phyloP scores from a whole-genome alignment of 2,797 vertebrate genomes.

The Ctenopoma kingsleyae region DNA sequence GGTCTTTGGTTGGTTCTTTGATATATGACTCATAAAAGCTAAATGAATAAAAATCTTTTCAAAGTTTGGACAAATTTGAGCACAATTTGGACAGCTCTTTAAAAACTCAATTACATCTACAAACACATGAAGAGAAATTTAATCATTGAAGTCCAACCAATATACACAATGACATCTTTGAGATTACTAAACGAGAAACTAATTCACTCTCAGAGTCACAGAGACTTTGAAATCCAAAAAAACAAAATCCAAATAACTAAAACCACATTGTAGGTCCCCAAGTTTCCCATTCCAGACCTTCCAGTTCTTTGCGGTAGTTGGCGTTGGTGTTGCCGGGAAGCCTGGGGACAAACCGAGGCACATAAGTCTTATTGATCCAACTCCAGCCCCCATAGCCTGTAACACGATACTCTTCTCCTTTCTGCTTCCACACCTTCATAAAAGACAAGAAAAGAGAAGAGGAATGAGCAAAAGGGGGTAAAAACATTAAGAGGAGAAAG shows the following conservation, averaged over 20 bases:
- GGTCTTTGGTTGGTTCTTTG: neutral
- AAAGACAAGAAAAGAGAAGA: conserved; percentile 19
- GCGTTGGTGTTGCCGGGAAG: conserved; percentile 96
- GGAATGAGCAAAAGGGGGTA: conserved; percentile 7
- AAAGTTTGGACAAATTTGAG: neutral
- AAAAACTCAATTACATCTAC: conserved; percentile 6
- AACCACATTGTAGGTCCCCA: conserved; percentile 19
- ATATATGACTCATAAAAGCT: neutral
- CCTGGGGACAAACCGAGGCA: conserved; percentile 91
- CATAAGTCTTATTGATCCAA: conserved; percentile 96
- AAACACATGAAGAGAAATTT: conserved; percentile 9
- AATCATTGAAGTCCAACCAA: conserved; percentile 4
- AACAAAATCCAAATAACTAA: conserved; percentile 22
- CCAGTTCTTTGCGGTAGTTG: conserved; percentile 91
- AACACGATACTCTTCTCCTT: conserved; percentile 97
- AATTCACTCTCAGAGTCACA: conserved; percentile 30
- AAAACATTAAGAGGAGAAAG: conserved; percentile 5
- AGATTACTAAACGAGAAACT: conserved; percentile 22
- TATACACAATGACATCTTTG: conserved; percentile 11
- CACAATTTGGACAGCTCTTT: neutral
- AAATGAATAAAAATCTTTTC: neutral
- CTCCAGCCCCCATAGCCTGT: conserved; percentile 99
- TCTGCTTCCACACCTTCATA: conserved; percentile 97
- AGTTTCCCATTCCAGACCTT: conserved; percentile 82
- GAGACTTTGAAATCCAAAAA: conserved; percentile 27